phyloP scores from a whole-genome alignment of 2,888 invertebrate genomes.

The Eupeodes luniger region DNA sequence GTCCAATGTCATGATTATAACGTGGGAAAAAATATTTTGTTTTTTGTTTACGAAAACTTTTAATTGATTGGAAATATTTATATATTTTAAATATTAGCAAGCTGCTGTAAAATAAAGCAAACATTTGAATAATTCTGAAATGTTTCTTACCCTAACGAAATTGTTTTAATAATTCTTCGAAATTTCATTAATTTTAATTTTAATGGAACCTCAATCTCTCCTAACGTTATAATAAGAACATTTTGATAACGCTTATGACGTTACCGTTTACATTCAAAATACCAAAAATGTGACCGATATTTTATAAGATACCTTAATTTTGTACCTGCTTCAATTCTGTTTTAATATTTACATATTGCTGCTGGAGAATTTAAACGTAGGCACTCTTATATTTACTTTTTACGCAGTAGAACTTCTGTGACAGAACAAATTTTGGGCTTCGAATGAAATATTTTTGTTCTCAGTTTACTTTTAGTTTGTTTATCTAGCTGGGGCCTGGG shows the following conservation, averaged over 20 bases:
- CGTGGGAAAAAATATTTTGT: too few species aligned
- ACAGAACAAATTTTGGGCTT: neutral
- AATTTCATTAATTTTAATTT: too few species aligned
- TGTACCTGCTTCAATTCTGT: neutral
- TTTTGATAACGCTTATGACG: neutral
- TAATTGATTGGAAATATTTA: too few species aligned
- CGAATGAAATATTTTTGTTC: constrained; percentile 13
- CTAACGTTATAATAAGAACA: too few species aligned
- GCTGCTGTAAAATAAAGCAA: too few species aligned
- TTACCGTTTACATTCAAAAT: neutral
- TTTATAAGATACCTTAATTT: neutral
- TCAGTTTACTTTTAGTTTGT: constrained; percentile 25
- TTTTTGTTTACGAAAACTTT: too few species aligned
- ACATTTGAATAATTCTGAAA: too few species aligned
- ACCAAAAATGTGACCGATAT: neutral
- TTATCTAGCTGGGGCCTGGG: constrained; percentile 17
- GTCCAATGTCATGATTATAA: too few species aligned
- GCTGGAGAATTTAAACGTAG: neutral
- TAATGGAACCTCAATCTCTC: too few species aligned
- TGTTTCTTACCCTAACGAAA: too few species aligned
- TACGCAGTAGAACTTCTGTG: constrained; percentile 1
- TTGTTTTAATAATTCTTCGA: too few species aligned
- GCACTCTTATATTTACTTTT: neutral
- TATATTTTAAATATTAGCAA: too few species aligned
- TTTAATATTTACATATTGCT: constrained; percentile 18